These are phyloP conservation scores for Rhea americana DNA, from an alignment of 2,113 vertebrate genomes.

Conservation along the genomic window DNA sequence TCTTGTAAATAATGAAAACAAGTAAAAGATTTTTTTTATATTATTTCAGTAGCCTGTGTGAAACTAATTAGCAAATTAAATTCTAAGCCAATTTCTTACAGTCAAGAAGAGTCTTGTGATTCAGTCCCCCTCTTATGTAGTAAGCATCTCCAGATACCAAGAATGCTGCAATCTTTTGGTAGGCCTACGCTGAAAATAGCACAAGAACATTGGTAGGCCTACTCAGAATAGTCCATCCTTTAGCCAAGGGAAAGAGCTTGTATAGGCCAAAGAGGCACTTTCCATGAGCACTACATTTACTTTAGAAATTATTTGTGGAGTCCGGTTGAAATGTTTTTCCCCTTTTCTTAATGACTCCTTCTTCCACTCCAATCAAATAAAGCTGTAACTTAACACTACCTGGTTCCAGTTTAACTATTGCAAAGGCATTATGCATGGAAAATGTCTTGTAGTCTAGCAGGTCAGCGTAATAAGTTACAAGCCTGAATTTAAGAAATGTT, in stretches of 20 bases:
- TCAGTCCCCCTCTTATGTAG: not conserved
- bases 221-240: not conserved
- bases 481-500: not conserved
- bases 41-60: not conserved
- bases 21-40: not conserved
- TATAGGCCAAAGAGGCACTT: not conserved
- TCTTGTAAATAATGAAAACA: not conserved
- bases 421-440: not conserved
- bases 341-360: not conserved
- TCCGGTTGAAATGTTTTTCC: not conserved
- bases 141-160: not conserved
- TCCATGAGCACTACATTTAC: not conserved
- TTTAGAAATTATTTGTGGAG: not conserved
- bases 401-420: not conserved
- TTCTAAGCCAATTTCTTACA: not conserved
- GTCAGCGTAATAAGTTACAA: not conserved
- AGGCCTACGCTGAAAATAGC: not conserved
- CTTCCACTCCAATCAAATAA: not conserved
- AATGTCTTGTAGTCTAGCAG: not conserved
- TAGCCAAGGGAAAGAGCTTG: not conserved
- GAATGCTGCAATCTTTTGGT: not conserved
- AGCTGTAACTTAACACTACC: not conserved
- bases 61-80: not conserved
- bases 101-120: not conserved
- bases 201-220: not conserved